Conservation (phyloP, 2,888 invertebrate species). For the Prosopocoilus inquinatus region DNA sequence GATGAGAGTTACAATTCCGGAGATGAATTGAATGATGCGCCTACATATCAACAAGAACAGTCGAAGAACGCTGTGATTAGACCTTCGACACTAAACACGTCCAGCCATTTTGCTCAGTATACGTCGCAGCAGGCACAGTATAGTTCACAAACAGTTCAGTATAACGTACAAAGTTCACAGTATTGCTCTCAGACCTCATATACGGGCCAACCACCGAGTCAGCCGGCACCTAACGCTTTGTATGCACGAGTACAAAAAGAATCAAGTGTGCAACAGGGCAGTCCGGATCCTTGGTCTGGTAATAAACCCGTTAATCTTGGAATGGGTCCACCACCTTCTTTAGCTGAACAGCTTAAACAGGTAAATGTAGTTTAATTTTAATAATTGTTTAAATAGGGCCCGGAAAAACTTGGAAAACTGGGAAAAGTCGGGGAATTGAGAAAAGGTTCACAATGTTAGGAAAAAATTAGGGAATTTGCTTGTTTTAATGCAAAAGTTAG, state of each 20-base stretch:
- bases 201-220: conserved; percentile 19
- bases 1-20: conserved; percentile 70
- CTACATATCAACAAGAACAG: conserved; percentile 19
- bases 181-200: conserved; percentile 36
- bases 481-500: too few species aligned
- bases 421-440: too few species aligned
- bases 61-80: conserved; percentile 20
- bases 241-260: conserved; percentile 59
- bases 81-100: conserved; percentile 34
- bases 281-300: conserved; percentile 48
- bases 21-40: conserved; percentile 48
- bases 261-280: conserved; percentile 38
- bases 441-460: too few species aligned
- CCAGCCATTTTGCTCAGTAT: conserved; percentile 30
- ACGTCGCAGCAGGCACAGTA: conserved; percentile 27
- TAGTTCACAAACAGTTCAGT: conserved; percentile 34
- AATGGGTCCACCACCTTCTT: conserved; percentile 70
- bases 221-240: conserved; percentile 37
- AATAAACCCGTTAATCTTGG: conserved; percentile 45
- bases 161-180: conserved; percentile 26
- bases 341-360: conserved; percentile 84
- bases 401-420: too few species aligned
- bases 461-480: too few species aligned
- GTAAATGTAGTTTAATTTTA: conserved; percentile 41
- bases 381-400: too few species aligned